phyloP scores from a whole-genome alignment of 2,888 invertebrate genomes.

The Pheosia tremula region DNA sequence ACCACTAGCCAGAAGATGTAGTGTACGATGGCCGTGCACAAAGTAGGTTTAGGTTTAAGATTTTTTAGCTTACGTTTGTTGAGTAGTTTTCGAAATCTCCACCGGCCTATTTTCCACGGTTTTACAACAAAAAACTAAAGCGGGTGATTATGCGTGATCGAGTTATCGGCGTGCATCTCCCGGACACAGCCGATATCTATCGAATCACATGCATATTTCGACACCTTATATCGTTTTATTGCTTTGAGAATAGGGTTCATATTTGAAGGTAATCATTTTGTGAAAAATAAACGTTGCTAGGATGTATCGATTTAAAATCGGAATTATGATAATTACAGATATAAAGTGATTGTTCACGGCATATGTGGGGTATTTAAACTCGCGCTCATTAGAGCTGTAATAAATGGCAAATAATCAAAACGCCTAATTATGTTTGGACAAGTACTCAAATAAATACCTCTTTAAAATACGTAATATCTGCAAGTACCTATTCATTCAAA shows the following conservation, averaged over 20 bases:
- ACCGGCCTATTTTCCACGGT: constrained; percentile 21
- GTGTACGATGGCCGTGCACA: no score
- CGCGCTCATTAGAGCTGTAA: constrained; percentile 11
- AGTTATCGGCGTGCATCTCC: constrained; percentile 76
- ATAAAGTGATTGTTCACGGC: constrained; percentile 39
- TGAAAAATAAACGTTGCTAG: constrained; percentile 28
- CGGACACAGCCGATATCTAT: constrained; percentile 61
- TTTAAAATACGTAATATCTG: no score
- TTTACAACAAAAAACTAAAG: constrained; percentile 40
- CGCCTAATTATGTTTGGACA: no score
- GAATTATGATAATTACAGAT: constrained; percentile 62
- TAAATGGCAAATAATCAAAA: no score
- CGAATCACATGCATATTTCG: constrained; percentile 9
- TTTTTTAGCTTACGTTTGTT: no score
- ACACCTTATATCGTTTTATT: constrained; percentile 18
- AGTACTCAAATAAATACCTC: no score
- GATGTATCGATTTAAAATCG: constrained; percentile 59
- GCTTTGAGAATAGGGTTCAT: constrained; percentile 33
- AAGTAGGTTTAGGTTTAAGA: no score
- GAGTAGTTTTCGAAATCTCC: constrained; percentile 11
- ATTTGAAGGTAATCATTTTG: constrained; percentile 23
- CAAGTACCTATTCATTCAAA: no score
- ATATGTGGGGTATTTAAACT: constrained; percentile 13
- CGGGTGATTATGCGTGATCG: constrained; percentile 66
- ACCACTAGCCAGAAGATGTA: no score